Conservation (phyloP, 2,113 vertebrate species). For the Merops nubicus region DNA sequence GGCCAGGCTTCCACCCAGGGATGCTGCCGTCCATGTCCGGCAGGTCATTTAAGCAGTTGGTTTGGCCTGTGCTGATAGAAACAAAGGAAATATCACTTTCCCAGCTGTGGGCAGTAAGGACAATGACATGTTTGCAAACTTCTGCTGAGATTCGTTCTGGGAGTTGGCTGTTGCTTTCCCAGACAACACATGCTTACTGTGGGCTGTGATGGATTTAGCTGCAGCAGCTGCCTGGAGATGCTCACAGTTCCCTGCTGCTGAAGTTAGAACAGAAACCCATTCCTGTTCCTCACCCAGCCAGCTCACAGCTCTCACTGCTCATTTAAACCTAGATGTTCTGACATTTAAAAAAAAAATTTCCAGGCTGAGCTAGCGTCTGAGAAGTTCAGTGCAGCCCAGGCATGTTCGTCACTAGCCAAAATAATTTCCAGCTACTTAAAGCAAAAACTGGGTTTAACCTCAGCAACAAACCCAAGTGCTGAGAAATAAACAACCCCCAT, state of each 20-base stretch:
- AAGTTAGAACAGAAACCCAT: not conserved
- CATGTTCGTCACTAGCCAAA: not conserved
- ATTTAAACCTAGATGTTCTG: not conserved
- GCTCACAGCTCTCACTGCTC: not conserved
- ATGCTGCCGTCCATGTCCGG: slow-evolving; percentile 81
- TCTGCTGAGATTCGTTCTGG: slow-evolving; percentile 29
- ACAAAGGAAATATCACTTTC: slow-evolving; percentile 41
- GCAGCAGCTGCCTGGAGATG: slow-evolving; percentile 63
- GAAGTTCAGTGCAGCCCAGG: not conserved
- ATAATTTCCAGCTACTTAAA: not conserved
- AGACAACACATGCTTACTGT: slow-evolving; percentile 51
- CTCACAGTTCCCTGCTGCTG: slow-evolving; percentile 28
- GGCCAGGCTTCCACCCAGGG: slow-evolving; percentile 86
- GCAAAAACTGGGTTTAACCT: not conserved
- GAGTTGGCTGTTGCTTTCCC: slow-evolving; percentile 51
- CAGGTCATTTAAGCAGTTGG: slow-evolving; percentile 85
- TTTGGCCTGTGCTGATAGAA: slow-evolving; percentile 81
- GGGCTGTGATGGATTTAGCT: slow-evolving; percentile 51
- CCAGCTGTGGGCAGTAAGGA: slow-evolving; percentile 53
- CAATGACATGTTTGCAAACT: slow-evolving; percentile 43
- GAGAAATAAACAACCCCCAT: not conserved
- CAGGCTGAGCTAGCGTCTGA: slow-evolving; percentile 29
- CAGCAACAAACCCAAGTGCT: not conserved
- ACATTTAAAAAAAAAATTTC: not conserved
- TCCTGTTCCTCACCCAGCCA: slow-evolving; percentile 6